A percentile compares a stretch with the other conserved stretches of the same genome.
Conservation (phyloP, 2,888 invertebrate species). For the Stenchaetothrips biformis region DNA sequence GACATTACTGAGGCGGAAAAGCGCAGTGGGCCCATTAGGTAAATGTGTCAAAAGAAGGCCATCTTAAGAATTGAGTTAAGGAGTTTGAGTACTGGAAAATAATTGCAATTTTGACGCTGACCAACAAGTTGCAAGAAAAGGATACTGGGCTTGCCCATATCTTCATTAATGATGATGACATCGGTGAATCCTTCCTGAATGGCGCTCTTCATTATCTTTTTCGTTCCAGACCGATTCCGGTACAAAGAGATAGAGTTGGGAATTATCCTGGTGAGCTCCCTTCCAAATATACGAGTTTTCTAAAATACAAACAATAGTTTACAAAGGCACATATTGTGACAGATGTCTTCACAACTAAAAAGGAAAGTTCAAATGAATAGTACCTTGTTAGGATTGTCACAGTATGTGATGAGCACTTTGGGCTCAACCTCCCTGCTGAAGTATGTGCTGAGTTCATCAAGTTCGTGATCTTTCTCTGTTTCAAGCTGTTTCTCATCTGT, state of each 20-base stretch:
- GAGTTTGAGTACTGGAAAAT: conserved; percentile 33
- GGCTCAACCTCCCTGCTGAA: conserved; percentile 82
- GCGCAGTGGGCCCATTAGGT: conserved; percentile 94
- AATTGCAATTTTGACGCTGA: neutral
- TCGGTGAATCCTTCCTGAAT: conserved; percentile 76
- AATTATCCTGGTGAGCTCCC: conserved; percentile 83
- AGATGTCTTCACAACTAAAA: neutral
- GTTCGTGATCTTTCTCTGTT: conserved; percentile 62
- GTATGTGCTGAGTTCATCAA: conserved; percentile 84
- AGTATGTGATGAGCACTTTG: conserved; percentile 92
- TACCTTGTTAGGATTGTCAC: conserved; percentile 79
- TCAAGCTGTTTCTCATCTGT: conserved; percentile 58
- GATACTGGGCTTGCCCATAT: conserved; percentile 77
- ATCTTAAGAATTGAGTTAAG: conserved; percentile 51
- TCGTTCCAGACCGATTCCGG: conserved; percentile 83
- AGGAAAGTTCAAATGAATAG: conserved; percentile 33
- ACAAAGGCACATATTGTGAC: conserved; percentile 8
- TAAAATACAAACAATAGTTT: conserved; percentile 39
- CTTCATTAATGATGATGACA: conserved; percentile 89
- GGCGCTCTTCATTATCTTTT: conserved; percentile 86
- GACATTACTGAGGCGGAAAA: conserved; percentile 90
- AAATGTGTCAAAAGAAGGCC: conserved; percentile 89
- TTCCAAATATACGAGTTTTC: conserved; percentile 87
- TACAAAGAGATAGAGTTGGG: conserved; percentile 87
- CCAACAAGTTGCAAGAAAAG: conserved; percentile 44